phyloP scores from a whole-genome alignment of 2,797 vertebrate species.

The Crocidura indochinensis region DNA sequence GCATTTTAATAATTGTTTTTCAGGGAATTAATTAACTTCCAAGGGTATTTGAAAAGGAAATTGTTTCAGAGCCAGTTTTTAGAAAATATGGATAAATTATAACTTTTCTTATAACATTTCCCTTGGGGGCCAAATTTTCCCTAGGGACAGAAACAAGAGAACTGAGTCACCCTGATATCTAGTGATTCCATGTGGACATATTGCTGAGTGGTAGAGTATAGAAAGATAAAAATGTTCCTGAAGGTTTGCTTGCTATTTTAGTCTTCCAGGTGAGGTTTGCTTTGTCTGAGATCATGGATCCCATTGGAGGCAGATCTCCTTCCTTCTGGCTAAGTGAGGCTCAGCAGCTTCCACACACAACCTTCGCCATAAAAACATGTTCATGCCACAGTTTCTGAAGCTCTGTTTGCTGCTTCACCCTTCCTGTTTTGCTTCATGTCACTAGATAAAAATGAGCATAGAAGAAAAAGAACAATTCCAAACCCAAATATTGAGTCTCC shows the following conservation, averaged over 20 bases:
- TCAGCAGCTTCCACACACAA: too few relatives aligned
- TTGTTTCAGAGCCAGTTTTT: slow-evolving; percentile 16
- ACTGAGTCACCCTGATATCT: neutral
- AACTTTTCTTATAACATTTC: neutral
- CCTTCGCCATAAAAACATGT: too few relatives aligned
- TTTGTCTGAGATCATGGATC: too few relatives aligned
- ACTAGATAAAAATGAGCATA: too few relatives aligned
- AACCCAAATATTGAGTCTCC: too few relatives aligned
- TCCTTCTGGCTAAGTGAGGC: too few relatives aligned
- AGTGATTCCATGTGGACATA: neutral
- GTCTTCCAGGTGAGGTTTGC: too few relatives aligned
- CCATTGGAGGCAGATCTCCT: too few relatives aligned
- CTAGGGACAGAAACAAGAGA: neutral
- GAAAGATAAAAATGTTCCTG: neutral
- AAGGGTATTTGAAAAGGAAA: neutral
- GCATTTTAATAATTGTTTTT: slow-evolving; percentile 38
- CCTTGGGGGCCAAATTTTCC: neutral
- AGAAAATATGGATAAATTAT: neutral
- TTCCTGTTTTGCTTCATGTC: too few relatives aligned
- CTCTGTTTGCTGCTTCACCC: too few relatives aligned
- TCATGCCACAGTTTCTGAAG: too few relatives aligned
- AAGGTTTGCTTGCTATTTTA: neutral
- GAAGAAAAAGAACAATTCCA: too few relatives aligned
- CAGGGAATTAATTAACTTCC: slow-evolving; percentile 22
- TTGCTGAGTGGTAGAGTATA: neutral